phyloP scores from a whole-genome alignment of 2,797 vertebrate species.

The Sciaenops ocellatus region DNA sequence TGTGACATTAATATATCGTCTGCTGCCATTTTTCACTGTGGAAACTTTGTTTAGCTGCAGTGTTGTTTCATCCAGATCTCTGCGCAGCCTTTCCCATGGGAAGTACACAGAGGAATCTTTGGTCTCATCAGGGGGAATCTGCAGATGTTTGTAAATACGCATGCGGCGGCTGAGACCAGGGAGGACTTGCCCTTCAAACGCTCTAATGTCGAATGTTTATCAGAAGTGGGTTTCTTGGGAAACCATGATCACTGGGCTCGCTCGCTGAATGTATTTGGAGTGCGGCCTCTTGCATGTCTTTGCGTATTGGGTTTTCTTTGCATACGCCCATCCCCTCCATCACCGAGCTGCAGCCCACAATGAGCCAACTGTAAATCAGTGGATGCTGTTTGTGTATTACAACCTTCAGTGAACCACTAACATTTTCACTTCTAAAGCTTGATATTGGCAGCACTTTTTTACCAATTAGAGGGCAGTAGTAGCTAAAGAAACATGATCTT shows the following conservation, averaged over 20 bases:
- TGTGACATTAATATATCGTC: slow-evolving; percentile 48
- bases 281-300: slow-evolving; percentile 45
- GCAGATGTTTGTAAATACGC: slow-evolving; percentile 78
- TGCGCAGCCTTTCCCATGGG: slow-evolving; percentile 69
- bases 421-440: slow-evolving; percentile 26
- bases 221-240: slow-evolving; percentile 75
- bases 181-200: slow-evolving; percentile 68
- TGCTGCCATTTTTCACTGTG: slow-evolving; percentile 32
- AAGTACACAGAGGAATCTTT: slow-evolving; percentile 57
- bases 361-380: slow-evolving; percentile 39
- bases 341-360: background rate
- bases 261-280: slow-evolving; percentile 55
- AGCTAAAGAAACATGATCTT: background rate
- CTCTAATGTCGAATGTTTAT: slow-evolving; percentile 65
- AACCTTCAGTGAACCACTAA: slow-evolving; percentile 8
- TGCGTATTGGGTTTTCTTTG: slow-evolving; percentile 27
- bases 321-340: slow-evolving; percentile 34
- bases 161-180: slow-evolving; percentile 42
- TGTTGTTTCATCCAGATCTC: slow-evolving; percentile 48
- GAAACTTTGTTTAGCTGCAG: slow-evolving; percentile 51
- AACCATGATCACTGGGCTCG: slow-evolving; percentile 65
- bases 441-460: background rate
- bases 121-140: slow-evolving; percentile 64
- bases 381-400: slow-evolving; percentile 25
- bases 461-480: background rate